A percentile compares a stretch with the other conserved stretches of the same genome.
Evolutionary conservation across 2,113 vertebrate species (phyloP).

Genomic region (Tragelaphus strepsiceros): DNA sequence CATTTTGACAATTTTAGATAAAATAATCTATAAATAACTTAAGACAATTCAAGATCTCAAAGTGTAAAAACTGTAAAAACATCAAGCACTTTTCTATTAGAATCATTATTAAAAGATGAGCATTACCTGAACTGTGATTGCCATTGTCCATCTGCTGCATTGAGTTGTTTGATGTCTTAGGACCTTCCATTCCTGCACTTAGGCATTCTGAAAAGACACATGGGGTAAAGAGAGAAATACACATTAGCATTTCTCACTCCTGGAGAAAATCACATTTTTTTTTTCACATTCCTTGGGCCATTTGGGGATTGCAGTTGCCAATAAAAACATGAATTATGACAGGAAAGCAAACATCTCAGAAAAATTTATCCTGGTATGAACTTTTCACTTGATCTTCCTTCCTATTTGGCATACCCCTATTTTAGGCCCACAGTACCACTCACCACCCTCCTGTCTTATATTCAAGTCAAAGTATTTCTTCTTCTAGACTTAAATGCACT

Average conservation of each 20-base stretch:
- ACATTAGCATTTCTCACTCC: neutral
- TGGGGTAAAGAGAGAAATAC: neutral
- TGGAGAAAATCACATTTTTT: neutral
- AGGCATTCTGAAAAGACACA: neutral
- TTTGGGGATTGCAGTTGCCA: neutral
- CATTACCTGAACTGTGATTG: neutral
- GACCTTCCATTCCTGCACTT: neutral
- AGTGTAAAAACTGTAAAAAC: neutral
- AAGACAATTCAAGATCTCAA: neutral
- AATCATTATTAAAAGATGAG: neutral
- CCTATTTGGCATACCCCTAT: neutral
- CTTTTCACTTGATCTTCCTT: neutral
- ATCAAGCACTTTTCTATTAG: neutral
- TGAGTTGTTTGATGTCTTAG: neutral
- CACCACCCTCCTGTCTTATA: neutral
- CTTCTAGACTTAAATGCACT: neutral
- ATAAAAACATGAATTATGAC: neutral
- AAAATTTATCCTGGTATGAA: neutral
- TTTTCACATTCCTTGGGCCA: slow-evolving; percentile 2
- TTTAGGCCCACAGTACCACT: neutral
- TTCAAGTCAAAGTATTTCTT: neutral
- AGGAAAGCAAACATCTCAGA: neutral
- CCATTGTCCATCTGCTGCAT: neutral
- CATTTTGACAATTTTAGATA: neutral
- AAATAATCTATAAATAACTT: neutral